phyloP scores from a whole-genome alignment of 2,113 vertebrate species.

The Cryptomyrus ogoouensis region DNA sequence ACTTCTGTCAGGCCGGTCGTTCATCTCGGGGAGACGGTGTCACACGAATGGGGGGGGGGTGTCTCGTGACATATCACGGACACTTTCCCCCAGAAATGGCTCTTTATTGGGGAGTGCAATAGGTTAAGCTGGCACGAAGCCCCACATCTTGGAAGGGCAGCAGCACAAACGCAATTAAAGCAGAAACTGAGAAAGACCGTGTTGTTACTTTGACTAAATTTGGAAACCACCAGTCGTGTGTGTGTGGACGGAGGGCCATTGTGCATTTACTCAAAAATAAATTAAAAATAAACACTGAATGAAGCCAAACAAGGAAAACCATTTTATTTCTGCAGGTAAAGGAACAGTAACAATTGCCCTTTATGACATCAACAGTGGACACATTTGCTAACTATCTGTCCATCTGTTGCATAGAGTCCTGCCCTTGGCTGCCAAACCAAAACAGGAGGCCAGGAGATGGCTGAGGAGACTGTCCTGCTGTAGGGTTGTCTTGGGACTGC shows the following conservation, averaged over 20 bases:
- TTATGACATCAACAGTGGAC: not conserved
- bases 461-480: not conserved
- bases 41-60: slow-evolving; percentile 52
- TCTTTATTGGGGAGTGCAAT: slow-evolving; percentile 66
- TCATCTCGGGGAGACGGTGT: slow-evolving; percentile 70
- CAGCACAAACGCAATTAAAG: slow-evolving; percentile 27
- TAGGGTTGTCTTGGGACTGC: not conserved
- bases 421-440: not conserved
- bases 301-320: not conserved
- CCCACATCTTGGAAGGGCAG: slow-evolving; percentile 30
- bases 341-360: not conserved
- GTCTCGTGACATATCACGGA: slow-evolving; percentile 70
- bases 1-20: slow-evolving; percentile 70
- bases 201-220: not conserved
- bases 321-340: not conserved
- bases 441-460: not conserved
- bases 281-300: not conserved
- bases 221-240: not conserved
- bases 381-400: not conserved
- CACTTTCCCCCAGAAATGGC: slow-evolving; percentile 62
- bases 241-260: not conserved
- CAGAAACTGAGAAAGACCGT: slow-evolving; percentile 27
- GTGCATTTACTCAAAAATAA: not conserved
- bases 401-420: not conserved
- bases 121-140: slow-evolving; percentile 66